Evolutionary conservation across 2,113 vertebrate genomes (phyloP), one percentile per base, ranked within the genome.

Genomic region (Spilogale gracilis): DNA sequence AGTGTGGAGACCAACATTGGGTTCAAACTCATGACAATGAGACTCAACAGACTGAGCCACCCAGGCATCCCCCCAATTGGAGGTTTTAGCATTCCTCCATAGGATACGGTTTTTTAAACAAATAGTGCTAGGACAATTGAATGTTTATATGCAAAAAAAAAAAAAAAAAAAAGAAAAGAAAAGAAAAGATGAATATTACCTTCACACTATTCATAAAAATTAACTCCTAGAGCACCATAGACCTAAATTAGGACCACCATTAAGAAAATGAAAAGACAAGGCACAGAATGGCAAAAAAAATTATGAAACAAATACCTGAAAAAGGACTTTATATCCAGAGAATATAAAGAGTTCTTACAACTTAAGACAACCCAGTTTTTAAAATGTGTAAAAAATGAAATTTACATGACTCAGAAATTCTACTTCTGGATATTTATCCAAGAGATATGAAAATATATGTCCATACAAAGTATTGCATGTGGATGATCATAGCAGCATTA

Each of bases 221-320:
- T 50, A 90, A 76, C 54, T 65, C 20, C 7, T 79, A 60, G 69
- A 73, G 43, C 5, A 63, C 56, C 9, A 9, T 52, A 18, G 25
- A 67, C 25, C 61, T 84, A 45, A 65, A 54, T 80, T 90, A 71
- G 48, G 18, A 86, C 45, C 52, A 87, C 20, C 38, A 27, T n/a
- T 84, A 76, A 90, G 73, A 89, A 92, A 74, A 91, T 74, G 63
- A 65, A 73, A 94, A 84, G 45, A 79, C 32, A 32, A 63, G 63
- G 48, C 52, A 54, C 30, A 94, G 67, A 87, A 50, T 76, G 58
- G 52, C 71, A 89, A 60, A 61, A 71, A 95, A 94, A 38, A 61
- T 82, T 82, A 45, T 94, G 76, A 94, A 94, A 83, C 74, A n/a
- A 12, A 45, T 61, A 73, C 61, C 27, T 78, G 58, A 82, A 69